These are phyloP conservation scores for Saccopteryx bilineata DNA, from an alignment of 2,113 vertebrate species.

Conservation along the genomic window DNA sequence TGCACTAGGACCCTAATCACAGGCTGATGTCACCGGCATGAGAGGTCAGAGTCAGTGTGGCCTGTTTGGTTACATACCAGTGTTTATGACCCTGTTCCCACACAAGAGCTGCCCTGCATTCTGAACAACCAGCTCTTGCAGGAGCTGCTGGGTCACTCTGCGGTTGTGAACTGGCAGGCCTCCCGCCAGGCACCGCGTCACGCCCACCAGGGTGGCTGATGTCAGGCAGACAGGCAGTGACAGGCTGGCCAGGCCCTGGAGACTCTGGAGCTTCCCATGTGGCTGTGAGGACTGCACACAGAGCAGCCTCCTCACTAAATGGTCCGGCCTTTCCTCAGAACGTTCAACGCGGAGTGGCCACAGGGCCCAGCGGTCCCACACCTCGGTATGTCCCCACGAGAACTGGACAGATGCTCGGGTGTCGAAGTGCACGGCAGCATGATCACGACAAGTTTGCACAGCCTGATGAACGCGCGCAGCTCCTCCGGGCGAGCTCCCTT, in stretches of 20 bases:
- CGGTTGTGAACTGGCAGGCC: too few species aligned
- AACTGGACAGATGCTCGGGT: background rate
- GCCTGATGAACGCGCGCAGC: background rate
- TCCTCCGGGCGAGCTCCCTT: background rate
- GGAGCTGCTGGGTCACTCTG: background rate
- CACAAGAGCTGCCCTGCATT: background rate
- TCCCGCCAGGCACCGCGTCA: background rate
- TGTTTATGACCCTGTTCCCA: background rate
- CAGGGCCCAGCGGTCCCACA: background rate
- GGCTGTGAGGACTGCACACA: too few species aligned
- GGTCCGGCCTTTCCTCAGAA: background rate
- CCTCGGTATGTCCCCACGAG: background rate
- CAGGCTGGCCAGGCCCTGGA: background rate
- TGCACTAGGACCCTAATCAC: background rate
- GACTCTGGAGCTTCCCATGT: background rate
- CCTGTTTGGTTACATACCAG: background rate
- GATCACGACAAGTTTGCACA: background rate
- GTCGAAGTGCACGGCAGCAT: background rate
- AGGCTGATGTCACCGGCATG: fast-evolving
- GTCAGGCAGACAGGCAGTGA: background rate
- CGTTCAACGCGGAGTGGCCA: background rate
- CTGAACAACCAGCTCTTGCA: background rate
- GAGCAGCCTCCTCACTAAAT: background rate
- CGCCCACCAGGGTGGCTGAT: background rate
- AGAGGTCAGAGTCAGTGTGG: background rate